phyloP scores from a whole-genome alignment of 2,888 invertebrate genomes.

The Xestia c-nigrum region DNA sequence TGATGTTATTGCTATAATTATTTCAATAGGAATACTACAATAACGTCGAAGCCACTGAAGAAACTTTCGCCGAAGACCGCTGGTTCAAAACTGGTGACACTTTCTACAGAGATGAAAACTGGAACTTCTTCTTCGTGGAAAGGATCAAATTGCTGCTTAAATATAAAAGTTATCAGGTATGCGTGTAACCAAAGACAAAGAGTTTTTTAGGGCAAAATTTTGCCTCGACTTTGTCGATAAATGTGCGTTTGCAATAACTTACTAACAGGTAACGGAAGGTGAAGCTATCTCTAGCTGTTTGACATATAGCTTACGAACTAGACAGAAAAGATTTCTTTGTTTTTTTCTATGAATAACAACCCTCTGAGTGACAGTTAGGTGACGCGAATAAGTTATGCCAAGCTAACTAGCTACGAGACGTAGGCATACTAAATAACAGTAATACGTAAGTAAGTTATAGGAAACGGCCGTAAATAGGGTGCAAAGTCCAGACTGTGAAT shows the following conservation, averaged over 20 bases:
- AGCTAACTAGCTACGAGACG: too few species aligned
- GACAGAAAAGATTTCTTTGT: too few species aligned
- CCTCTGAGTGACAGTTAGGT: too few species aligned
- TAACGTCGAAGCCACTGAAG: slow-evolving; percentile 81
- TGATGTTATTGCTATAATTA: background rate
- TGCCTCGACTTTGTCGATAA: background rate
- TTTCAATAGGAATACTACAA: slow-evolving; percentile 83
- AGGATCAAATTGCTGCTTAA: slow-evolving; percentile 89
- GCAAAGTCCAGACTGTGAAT: background rate
- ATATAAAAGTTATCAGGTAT: slow-evolving; percentile 87
- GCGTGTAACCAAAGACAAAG: background rate
- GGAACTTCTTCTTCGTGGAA: slow-evolving; percentile 87
- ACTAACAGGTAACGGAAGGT: too few species aligned
- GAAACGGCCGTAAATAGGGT: background rate
- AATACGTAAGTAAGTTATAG: too few species aligned
- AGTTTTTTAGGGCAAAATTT: background rate
- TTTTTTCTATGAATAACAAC: too few species aligned
- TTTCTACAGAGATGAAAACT: slow-evolving; percentile 86
- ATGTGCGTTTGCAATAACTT: too few species aligned
- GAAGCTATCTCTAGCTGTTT: too few species aligned
- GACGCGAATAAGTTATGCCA: too few species aligned
- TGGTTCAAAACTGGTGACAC: slow-evolving; percentile 90
- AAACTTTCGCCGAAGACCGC: slow-evolving; percentile 82
- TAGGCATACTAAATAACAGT: too few species aligned
- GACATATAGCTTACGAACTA: too few species aligned